Percentiles rank a stretch among this genome's conserved stretches.
Conservation (phyloP, 2,797 vertebrate species). For the Phrynocephalus vlangalii region DNA sequence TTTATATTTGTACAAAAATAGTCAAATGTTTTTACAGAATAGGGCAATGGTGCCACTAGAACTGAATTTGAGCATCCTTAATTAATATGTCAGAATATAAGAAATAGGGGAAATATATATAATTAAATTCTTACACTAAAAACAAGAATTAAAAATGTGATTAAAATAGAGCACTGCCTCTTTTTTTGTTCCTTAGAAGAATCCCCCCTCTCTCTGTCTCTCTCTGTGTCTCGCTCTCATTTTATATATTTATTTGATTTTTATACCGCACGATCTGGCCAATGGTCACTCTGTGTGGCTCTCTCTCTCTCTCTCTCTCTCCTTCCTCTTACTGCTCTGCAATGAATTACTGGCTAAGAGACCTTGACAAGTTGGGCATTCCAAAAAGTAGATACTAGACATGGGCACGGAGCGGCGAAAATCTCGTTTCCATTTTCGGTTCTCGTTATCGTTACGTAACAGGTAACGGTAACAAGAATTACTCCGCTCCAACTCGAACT, state of each 20-base stretch:
- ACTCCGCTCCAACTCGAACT: too few relatives aligned
- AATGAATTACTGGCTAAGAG: conserved; percentile 36
- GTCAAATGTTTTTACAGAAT: conserved; percentile 79
- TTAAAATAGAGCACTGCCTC: conserved; percentile 69
- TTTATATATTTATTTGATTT: too few relatives aligned
- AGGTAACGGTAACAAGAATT: too few relatives aligned
- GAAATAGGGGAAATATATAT: conserved; percentile 80
- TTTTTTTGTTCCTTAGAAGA: conserved; percentile 39
- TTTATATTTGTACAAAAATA: conserved; percentile 76
- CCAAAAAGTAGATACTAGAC: conserved; percentile 62
- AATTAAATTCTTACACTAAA: conserved; percentile 80
- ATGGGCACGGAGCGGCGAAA: too few relatives aligned
- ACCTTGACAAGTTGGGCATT: conserved; percentile 60
- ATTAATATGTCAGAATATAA: conserved; percentile 81
- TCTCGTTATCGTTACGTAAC: too few relatives aligned
- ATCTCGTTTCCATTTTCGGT: too few relatives aligned
- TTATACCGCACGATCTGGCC: too few relatives aligned
- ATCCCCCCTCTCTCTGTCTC: conserved; percentile 5
- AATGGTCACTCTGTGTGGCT: too few relatives aligned
- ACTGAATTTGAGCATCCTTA: conserved; percentile 77
- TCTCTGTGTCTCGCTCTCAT: conserved; percentile 12
- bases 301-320: conserved; percentile 25
- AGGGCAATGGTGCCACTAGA: conserved; percentile 68
- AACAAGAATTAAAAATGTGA: conserved; percentile 67
- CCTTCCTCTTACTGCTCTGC: conserved; percentile 42